Conservation (phyloP, 2,888 invertebrate genomes). For the Acrobasis repandana region DNA sequence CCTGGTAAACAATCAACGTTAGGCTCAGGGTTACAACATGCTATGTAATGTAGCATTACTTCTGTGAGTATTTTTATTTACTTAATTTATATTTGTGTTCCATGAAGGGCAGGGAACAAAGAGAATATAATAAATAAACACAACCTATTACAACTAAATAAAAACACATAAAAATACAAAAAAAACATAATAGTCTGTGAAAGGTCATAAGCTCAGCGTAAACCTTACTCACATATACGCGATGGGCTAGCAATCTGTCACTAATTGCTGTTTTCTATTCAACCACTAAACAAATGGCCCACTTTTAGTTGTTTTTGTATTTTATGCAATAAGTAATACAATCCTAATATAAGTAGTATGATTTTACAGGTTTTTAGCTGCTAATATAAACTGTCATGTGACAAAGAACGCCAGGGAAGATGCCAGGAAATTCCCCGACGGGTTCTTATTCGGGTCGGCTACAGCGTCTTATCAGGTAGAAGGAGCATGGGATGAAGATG, state of each 20-base stretch:
- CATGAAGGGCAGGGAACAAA: no score
- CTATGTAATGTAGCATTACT: not conserved
- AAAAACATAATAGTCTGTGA: no score
- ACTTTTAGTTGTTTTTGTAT: no score
- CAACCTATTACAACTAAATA: no score
- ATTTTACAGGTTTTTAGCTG: not conserved
- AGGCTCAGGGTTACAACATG: not conserved
- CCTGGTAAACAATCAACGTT: not conserved
- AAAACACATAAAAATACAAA: no score
- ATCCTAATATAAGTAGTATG: no score
- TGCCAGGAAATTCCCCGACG: conserved; percentile 45
- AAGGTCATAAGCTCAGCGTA: no score
- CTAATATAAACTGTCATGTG: not conserved
- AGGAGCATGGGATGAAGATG: conserved; percentile 78
- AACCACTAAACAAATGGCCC: no score
- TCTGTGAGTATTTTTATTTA: conserved; percentile 2
- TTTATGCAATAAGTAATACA: no score
- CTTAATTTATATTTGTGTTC: not conserved
- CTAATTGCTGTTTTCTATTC: no score
- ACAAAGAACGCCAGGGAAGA: conserved; percentile 29
- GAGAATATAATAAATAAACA: no score
- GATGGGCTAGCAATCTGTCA: no score
- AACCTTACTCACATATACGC: not conserved
- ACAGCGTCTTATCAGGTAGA: conserved; percentile 79
- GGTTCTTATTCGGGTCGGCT: conserved; percentile 50